Percentiles rank a stretch among this genome's conserved stretches.
phyloP scores from a whole-genome alignment of 2,888 invertebrate species.

The Antitype chi region DNA sequence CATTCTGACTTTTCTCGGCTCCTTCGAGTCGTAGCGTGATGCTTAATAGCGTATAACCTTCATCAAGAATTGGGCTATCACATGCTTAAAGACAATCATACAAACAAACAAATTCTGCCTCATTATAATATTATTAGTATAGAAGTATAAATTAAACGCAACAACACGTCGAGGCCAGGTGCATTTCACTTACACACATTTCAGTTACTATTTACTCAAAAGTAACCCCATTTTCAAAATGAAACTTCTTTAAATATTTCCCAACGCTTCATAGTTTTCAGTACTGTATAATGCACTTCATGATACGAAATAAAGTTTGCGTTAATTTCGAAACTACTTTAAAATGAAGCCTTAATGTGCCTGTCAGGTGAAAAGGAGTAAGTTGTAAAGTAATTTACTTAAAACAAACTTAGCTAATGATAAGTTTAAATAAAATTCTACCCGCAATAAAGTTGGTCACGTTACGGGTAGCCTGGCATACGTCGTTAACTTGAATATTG shows the following conservation, averaged over 20 bases:
- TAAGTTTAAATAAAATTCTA: conserved; percentile 45
- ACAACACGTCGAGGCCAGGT: background rate
- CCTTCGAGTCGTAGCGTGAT: too few relatives aligned
- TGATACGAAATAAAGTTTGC: conserved; percentile 14
- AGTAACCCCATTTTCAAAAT: conserved; percentile 7
- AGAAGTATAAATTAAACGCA: too few relatives aligned
- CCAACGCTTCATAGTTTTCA: conserved; percentile 9
- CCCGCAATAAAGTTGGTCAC: conserved; percentile 41
- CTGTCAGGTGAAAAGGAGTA: conserved; percentile 39
- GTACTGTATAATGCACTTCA: conserved; percentile 29
- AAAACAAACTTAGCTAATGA: conserved; percentile 50
- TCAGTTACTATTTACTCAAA: background rate
- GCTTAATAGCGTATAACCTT: too few relatives aligned
- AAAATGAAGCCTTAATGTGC: conserved; percentile 33
- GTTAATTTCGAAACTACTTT: conserved; percentile 32
- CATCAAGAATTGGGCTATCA: too few relatives aligned
- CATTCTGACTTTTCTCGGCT: too few relatives aligned
- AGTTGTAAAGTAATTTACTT: conserved; percentile 45
- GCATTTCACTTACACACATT: background rate
- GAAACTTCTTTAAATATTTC: conserved; percentile 10
- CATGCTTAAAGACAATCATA: too few relatives aligned
- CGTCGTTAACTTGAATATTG: conserved; percentile 26
- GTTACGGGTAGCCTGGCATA: conserved; percentile 11
- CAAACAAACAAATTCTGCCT: too few relatives aligned
- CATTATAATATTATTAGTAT: too few relatives aligned